Conservation (phyloP, 64 coral and sea anemone genomes). For the Stichodactyla helianthus region DNA sequence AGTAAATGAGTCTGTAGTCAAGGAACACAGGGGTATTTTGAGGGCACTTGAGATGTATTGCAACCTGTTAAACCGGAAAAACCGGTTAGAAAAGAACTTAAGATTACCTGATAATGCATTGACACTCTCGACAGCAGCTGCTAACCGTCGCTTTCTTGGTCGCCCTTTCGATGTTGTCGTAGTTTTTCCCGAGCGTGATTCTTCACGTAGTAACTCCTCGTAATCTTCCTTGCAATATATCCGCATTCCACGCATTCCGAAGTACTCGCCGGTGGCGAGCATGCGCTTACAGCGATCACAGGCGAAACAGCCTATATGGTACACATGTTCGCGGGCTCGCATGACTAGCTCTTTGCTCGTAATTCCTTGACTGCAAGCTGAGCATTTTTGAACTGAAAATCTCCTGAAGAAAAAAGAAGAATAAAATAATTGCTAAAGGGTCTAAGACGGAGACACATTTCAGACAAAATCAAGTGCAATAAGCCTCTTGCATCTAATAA, state of each 20-base stretch:
- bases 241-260: slow-evolving; percentile 85
- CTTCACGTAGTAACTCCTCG: slow-evolving; percentile 70
- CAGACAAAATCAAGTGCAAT: too few relatives aligned
- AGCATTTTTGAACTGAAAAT: slow-evolving; percentile 84
- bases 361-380: slow-evolving; percentile 69
- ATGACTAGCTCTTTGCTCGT: slow-evolving; percentile 93
- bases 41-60: background rate
- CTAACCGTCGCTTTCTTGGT: slow-evolving; percentile 69
- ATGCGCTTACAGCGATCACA: slow-evolving; percentile 98
- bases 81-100: background rate
- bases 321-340: slow-evolving; percentile 95
- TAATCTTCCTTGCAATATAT: slow-evolving; percentile 95
- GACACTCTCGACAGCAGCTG: slow-evolving; percentile 54
- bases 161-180: slow-evolving; percentile 52
- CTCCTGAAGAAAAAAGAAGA: slow-evolving; percentile 41
- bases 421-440: background rate
- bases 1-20: too few relatives aligned
- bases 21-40: too few relatives aligned
- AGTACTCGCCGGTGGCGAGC: slow-evolving; percentile 95
- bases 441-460: background rate
- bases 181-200: slow-evolving; percentile 32
- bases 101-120: slow-evolving; percentile 61
- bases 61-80: background rate
- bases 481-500: too few relatives aligned
- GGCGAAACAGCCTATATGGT: slow-evolving; percentile 90